Evolutionary conservation across 1,140 invertebrate species (phyloP), one percentile per base, ranked within the genome.

Genomic region (Antheraea mylitta): DNA sequence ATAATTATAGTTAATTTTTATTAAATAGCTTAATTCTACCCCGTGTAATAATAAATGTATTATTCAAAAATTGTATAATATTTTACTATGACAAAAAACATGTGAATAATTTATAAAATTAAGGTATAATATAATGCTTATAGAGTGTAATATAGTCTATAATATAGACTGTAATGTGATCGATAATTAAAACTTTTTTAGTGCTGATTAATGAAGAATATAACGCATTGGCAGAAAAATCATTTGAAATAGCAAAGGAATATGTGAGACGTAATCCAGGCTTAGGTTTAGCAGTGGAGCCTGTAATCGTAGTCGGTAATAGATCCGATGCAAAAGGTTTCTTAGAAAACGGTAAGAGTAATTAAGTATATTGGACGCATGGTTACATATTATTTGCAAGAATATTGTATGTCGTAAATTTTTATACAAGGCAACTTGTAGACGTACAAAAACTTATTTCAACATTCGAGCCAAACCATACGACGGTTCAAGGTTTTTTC

Each of bases 141-240:
- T n/a, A n/a, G n/a, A n/a, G n/a, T n/a, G n/a, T n/a, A n/a, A n/a
- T n/a, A n/a, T n/a, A n/a, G n/a, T n/a, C n/a, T n/a, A 30, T 30
- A 30, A 2, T 4, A 30, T 42, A 42, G 3, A 42, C 11, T 42
- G 0, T 4, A 42, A 42, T 8, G 16, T 53, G 5, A 16, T 53
- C 16, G 16, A 16, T 2, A 6, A 53, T 53, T 53, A 10, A 53
- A 13, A 16, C 16, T 10, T 64, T 86, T 83, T 48, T 75, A 96
- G 96, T 96, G 78, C 94, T 95, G 70, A 93, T 96, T 10, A 96
- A 96, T 79, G 95, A 96, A 83, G 95, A 95, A 78, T 94, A 94
- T 58, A 96, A 96, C 82, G 90, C 92, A 30, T 91, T 96, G 8
- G 95, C 95, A 18, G 93, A 94, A 70, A 94, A 95, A 81, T 93